phyloP scores from a whole-genome alignment of 2,888 invertebrate genomes.

The Clanis bilineata region DNA sequence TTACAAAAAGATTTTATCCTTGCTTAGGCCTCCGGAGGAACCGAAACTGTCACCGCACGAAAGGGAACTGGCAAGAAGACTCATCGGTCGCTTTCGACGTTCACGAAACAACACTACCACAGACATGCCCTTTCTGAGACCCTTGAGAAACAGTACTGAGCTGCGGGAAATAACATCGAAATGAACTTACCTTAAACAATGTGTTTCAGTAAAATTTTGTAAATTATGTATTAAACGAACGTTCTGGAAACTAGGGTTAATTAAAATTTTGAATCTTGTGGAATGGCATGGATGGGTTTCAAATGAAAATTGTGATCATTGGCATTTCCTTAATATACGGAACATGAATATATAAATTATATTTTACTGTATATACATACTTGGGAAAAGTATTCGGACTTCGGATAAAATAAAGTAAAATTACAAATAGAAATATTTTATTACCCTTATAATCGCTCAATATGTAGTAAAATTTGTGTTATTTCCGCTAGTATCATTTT shows the following conservation, averaged over 20 bases:
- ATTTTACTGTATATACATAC: too few relatives aligned
- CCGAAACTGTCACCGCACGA: conserved; percentile 61
- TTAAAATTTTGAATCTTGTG: neutral
- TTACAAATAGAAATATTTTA: too few relatives aligned
- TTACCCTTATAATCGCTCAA: conserved; percentile 14
- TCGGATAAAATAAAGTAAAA: neutral
- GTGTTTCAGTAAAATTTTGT: neutral
- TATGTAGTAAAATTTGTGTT: conserved; percentile 20
- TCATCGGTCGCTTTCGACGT: conserved; percentile 65
- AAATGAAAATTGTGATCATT: neutral
- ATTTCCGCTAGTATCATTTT: conserved; percentile 24
- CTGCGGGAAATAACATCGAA: conserved; percentile 17
- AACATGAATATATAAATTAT: neutral
- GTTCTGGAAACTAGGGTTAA: neutral
- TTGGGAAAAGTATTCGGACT: neutral
- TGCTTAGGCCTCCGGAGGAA: conserved; percentile 53
- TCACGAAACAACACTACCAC: conserved; percentile 52
- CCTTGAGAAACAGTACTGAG: conserved; percentile 41
- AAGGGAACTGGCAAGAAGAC: conserved; percentile 57
- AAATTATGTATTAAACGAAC: neutral
- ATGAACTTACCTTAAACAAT: neutral
- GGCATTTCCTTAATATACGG: neutral
- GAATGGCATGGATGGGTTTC: too few relatives aligned
- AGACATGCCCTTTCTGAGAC: conserved; percentile 49
- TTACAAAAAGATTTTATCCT: neutral